Evolutionary conservation across 2,797 vertebrate genomes (phyloP).

Genomic region (Arctocebus calabarensis): DNA sequence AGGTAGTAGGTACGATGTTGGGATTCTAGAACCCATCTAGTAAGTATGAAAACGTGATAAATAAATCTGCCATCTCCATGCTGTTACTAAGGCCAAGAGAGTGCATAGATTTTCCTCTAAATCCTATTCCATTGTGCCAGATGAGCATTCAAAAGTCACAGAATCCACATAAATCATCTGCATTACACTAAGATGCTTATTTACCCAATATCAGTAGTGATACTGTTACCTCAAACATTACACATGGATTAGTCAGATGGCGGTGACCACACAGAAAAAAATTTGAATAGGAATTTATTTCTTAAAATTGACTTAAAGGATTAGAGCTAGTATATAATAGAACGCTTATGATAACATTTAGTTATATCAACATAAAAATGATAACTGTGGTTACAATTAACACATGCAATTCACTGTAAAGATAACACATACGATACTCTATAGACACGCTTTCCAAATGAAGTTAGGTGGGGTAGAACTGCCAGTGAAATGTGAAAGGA

Average conservation of each 20-base stretch:
- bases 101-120: neutral
- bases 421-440: neutral
- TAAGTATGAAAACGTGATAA: neutral
- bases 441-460: neutral
- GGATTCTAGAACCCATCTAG: neutral
- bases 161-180: neutral
- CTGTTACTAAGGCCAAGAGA: neutral
- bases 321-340: constrained; percentile 49
- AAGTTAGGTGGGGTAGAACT: neutral
- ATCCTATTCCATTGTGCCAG: neutral
- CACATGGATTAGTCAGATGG: neutral
- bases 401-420: constrained; percentile 54
- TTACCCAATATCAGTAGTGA: neutral
- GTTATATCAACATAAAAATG: constrained; percentile 51
- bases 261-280: neutral
- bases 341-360: constrained; percentile 50
- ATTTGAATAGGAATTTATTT: constrained; percentile 64
- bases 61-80: neutral
- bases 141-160: neutral
- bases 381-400: constrained; percentile 34
- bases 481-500: neutral
- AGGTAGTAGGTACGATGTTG: neutral
- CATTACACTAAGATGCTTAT: neutral
- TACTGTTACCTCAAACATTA: neutral
- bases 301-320: constrained; percentile 57